phyloP scores from a whole-genome alignment of 2,797 vertebrate genomes.

The Oceanodroma leucorhoa region DNA sequence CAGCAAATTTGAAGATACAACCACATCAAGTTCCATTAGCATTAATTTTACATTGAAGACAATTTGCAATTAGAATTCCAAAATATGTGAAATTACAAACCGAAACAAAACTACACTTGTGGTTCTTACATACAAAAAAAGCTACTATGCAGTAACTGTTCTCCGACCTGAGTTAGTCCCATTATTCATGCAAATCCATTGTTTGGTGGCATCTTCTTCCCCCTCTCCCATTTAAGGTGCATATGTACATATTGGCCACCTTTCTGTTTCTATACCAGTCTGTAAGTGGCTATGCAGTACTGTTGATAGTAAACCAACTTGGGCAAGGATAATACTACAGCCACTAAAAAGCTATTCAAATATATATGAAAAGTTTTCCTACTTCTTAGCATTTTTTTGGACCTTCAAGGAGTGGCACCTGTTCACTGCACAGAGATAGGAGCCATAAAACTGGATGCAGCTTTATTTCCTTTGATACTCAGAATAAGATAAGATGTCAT shows the following conservation, averaged over 20 bases:
- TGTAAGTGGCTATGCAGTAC: background rate
- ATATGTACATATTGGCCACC: accelerated
- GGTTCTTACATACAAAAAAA: background rate
- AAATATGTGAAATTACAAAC: background rate
- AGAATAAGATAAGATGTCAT: accelerated
- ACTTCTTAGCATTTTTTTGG: background rate
- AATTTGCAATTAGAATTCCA: background rate
- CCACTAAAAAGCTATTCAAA: background rate
- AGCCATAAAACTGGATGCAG: background rate
- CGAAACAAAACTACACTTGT: background rate
- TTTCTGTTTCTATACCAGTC: background rate
- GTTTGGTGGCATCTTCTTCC: too few species aligned
- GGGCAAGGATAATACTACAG: background rate
- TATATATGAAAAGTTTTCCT: background rate
- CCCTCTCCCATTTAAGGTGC: background rate
- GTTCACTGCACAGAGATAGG: background rate
- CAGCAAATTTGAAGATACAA: background rate
- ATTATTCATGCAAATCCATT: background rate
- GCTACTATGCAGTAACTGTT: background rate
- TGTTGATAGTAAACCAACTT: accelerated
- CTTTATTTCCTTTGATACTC: background rate
- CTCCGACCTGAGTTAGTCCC: background rate
- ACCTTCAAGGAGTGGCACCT: background rate
- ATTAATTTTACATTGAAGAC: background rate
- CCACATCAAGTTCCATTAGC: background rate